Evolutionary conservation across 2,888 invertebrate species (phyloP).

Genomic region (Xestia rhomboidea): DNA sequence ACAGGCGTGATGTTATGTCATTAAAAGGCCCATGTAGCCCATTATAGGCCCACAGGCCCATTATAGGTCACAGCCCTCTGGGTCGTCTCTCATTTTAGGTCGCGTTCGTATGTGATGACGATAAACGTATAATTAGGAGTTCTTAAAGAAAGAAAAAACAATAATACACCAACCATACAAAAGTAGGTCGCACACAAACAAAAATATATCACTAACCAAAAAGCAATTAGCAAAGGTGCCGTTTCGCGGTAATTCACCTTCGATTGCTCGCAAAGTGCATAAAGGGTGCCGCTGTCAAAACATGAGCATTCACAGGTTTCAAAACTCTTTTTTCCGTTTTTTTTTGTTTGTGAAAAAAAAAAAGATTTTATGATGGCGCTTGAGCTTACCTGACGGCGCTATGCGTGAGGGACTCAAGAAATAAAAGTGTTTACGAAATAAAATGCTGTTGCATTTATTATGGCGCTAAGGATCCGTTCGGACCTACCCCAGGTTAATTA

Average conservation of each 20-base stretch:
- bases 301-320: conserved; percentile 76
- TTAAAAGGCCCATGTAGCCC: too few species aligned
- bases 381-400: conserved; percentile 72
- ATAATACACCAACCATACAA: background rate
- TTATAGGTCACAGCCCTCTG: background rate
- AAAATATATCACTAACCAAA: conserved; percentile 22
- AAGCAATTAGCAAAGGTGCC: conserved; percentile 67
- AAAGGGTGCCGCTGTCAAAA: conserved; percentile 88
- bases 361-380: conserved; percentile 86
- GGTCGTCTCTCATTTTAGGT: background rate
- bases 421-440: conserved; percentile 57
- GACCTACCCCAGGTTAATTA: conserved; percentile 55
- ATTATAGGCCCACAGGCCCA: too few species aligned
- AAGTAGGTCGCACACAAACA: conserved; percentile 35
- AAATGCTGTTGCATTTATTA: conserved; percentile 51
- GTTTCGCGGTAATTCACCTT: conserved; percentile 70
- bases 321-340: conserved; percentile 61
- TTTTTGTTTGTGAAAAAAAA: conserved; percentile 75
- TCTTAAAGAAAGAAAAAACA: background rate
- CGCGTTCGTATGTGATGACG: background rate
- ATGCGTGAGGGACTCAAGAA: conserved; percentile 61
- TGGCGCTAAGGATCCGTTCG: conserved; percentile 38
- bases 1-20: background rate
- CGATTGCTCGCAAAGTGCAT: conserved; percentile 74
- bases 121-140: background rate